phyloP scores from a whole-genome alignment of 2,113 vertebrate genomes.

The Psettodes erumei region DNA sequence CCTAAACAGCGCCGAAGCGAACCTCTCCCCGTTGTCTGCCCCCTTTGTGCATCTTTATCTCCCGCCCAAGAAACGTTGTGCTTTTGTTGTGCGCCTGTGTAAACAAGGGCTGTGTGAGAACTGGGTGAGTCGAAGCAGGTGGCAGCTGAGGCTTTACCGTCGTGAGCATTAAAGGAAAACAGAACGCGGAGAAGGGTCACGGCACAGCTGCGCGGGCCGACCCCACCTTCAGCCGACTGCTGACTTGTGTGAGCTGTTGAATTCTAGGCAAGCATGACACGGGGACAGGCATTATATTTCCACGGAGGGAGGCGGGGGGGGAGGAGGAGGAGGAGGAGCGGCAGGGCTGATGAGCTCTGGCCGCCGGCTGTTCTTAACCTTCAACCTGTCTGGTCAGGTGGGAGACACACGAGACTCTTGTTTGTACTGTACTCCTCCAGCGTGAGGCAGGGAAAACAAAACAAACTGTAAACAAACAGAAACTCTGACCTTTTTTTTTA shows the following conservation, averaged over 20 bases:
- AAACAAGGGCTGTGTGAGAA: constrained; percentile 82
- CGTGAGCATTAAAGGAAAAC: constrained; percentile 78
- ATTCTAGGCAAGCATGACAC: constrained; percentile 70
- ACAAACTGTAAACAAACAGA: constrained; percentile 80
- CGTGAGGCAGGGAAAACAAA: constrained; percentile 74
- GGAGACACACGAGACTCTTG: constrained; percentile 71
- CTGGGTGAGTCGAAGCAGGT: constrained; percentile 76
- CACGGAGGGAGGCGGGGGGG: background rate
- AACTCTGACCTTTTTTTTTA: constrained; percentile 80
- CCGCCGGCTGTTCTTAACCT: constrained; percentile 69
- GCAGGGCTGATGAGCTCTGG: constrained; percentile 65
- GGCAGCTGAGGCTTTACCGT: constrained; percentile 76
- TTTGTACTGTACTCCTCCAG: constrained; percentile 79
- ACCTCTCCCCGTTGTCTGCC: constrained; percentile 66
- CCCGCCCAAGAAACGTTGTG: constrained; percentile 76
- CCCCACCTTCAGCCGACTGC: constrained; percentile 70
- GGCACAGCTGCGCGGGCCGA: constrained; percentile 68
- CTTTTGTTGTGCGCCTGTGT: constrained; percentile 83
- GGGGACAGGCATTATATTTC: constrained; percentile 63
- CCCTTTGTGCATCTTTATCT: constrained; percentile 76
- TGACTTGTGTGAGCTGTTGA: constrained; percentile 66
- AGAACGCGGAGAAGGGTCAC: constrained; percentile 65
- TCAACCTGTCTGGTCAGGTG: constrained; percentile 73
- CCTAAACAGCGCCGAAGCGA: constrained; percentile 73
- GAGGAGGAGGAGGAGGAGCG: background rate